A percentile compares a stretch with the other conserved stretches of the same genome.
phyloP scores from a whole-genome alignment of 2,797 vertebrate genomes.

The Podargus strigoides region DNA sequence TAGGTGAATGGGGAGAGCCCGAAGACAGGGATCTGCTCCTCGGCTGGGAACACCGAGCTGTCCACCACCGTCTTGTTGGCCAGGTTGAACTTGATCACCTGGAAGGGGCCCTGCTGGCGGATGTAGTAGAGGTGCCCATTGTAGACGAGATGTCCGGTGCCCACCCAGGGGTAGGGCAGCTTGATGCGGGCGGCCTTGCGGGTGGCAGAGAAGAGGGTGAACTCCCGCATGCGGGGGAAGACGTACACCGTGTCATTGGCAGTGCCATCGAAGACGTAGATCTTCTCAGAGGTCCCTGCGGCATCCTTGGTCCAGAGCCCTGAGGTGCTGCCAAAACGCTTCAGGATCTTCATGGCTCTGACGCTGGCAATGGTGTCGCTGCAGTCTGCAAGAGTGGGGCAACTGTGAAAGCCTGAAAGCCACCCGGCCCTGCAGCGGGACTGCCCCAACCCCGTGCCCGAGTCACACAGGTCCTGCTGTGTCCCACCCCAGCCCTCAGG shows the following conservation, averaged over 20 bases:
- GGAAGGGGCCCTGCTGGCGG: constrained; percentile 79
- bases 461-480: rapidly evolving
- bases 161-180: constrained; percentile 86
- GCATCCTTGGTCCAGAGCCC: constrained; percentile 93
- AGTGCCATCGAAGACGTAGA: constrained; percentile 89
- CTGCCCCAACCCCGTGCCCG: rapidly evolving
- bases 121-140: constrained; percentile 87
- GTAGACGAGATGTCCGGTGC: constrained; percentile 85
- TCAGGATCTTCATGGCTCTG: constrained; percentile 94
- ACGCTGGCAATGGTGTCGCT: constrained; percentile 87
- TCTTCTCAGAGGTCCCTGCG: constrained; percentile 79
- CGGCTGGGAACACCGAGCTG: constrained; percentile 85
- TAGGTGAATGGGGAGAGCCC: constrained; percentile 84
- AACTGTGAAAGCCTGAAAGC: not conserved
- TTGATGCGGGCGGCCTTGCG: constrained; percentile 76
- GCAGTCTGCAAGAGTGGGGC: constrained; percentile 78
- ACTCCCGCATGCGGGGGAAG: constrained; percentile 84
- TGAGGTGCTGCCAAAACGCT: constrained; percentile 82
- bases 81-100: constrained; percentile 90
- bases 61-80: constrained; percentile 82
- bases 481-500: not conserved
- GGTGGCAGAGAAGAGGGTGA: constrained; percentile 79
- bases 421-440: rapidly evolving
- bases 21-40: constrained; percentile 78
- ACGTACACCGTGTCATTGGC: constrained; percentile 83